phyloP scores from a whole-genome alignment of 2,888 invertebrate genomes.

The Tachystola acroxantha region DNA sequence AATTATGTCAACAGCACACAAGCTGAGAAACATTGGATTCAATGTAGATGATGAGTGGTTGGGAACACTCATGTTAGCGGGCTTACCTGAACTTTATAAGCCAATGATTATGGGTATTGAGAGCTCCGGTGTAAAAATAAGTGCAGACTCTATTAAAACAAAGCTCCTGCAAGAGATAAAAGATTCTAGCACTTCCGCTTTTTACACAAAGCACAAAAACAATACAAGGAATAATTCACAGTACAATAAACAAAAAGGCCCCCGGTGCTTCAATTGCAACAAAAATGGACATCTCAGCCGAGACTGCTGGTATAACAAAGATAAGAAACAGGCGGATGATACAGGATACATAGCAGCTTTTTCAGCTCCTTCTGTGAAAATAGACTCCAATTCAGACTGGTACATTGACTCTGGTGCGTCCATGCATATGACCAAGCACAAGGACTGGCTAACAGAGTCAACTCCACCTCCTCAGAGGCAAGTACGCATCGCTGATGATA shows the following conservation, averaged over 20 bases:
- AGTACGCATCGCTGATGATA: constrained; percentile 16
- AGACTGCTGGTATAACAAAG: constrained; percentile 4
- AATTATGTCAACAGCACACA: constrained; percentile 17
- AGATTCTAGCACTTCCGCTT: not conserved
- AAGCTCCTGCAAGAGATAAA: constrained; percentile 8
- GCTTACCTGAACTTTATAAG: constrained; percentile 15
- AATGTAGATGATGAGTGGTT: constrained; percentile 19
- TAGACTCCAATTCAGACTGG: constrained; percentile 8
- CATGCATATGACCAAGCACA: constrained; percentile 17
- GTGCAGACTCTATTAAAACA: constrained; percentile 6
- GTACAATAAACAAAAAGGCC: constrained; percentile 1
- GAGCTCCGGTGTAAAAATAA: constrained; percentile 6
- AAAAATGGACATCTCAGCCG: constrained; percentile 14
- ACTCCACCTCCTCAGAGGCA: too few species aligned
- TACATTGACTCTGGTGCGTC: constrained; percentile 22
- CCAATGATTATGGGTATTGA: constrained; percentile 10
- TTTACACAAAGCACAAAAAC: not conserved
- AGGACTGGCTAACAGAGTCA: constrained; percentile 14
- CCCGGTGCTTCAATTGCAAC: constrained; percentile 11
- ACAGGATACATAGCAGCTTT: constrained; percentile 14
- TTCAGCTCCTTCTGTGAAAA: constrained; percentile 7
- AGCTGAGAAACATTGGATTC: constrained; percentile 18
- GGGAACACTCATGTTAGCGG: constrained; percentile 17
- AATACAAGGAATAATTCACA: not conserved
- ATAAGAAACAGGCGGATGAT: not conserved